These are phyloP conservation scores for Paraescarpia echinospica DNA, from an alignment of 1,140 invertebrate genomes.

Conservation along the genomic window DNA sequence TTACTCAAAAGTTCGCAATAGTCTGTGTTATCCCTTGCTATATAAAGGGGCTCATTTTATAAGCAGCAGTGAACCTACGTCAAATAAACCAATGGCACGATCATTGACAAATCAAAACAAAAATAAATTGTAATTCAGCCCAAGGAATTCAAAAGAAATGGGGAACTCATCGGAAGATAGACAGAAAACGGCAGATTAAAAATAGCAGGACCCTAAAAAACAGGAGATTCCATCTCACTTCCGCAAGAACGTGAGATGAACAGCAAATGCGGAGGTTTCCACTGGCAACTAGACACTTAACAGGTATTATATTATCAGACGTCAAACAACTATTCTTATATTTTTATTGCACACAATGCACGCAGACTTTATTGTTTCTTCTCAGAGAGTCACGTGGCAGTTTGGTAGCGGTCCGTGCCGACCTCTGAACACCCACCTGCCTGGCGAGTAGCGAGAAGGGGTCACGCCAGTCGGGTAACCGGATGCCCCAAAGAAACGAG, in stretches of 20 bases:
- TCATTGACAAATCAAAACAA: too few species aligned
- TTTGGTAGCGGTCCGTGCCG: not conserved
- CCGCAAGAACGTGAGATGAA: too few species aligned
- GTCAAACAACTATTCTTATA: not conserved
- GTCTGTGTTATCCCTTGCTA: not conserved
- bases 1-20: not conserved
- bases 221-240: too few species aligned
- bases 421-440: not conserved
- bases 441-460: not conserved
- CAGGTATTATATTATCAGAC: not conserved
- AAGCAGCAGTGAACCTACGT: not conserved
- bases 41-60: not conserved
- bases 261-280: too few species aligned
- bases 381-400: too few species aligned
- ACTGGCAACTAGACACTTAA: too few species aligned
- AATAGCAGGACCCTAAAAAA: too few species aligned
- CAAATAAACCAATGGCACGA: not conserved
- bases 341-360: not conserved
- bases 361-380: not conserved
- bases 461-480: not conserved
- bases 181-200: too few species aligned
- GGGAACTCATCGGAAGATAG: too few species aligned
- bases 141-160: too few species aligned
- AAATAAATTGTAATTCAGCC: too few species aligned
- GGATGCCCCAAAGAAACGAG: not conserved